A percentile compares a stretch with the other conserved stretches of the same genome.
Conservation (phyloP, 2,888 invertebrate species). For the Temnothorax unifasciatus region DNA sequence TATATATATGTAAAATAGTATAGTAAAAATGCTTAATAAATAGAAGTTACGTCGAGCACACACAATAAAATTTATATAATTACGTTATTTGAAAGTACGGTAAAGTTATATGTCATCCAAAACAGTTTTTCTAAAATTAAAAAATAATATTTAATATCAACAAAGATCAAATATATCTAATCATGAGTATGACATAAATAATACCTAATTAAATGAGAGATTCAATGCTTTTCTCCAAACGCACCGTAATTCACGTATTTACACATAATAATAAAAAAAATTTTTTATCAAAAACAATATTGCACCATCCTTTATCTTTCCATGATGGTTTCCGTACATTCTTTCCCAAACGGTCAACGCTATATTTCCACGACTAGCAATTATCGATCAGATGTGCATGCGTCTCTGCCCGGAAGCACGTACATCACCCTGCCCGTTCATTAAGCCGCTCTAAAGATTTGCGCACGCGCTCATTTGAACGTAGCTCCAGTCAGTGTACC, state of each 20-base stretch:
- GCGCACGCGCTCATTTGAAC: constrained; percentile 35
- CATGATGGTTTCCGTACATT: no score
- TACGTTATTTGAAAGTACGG: not conserved
- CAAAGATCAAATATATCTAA: not conserved
- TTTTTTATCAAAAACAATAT: no score
- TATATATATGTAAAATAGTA: not conserved
- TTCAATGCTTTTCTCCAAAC: no score
- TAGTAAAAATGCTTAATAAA: constrained; percentile 38
- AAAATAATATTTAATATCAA: not conserved
- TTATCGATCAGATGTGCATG: constrained; percentile 34
- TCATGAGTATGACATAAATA: not conserved
- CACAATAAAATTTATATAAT: not conserved
- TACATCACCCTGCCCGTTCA: not conserved
- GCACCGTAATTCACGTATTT: no score
- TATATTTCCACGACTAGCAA: not conserved
- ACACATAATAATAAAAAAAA: no score
- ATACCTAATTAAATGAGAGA: not conserved
- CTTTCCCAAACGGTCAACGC: not conserved
- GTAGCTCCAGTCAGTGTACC: not conserved
- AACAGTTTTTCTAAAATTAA: not conserved
- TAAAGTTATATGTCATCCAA: not conserved
- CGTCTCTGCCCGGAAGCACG: not conserved
- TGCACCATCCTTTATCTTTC: no score
- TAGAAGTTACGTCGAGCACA: not conserved
- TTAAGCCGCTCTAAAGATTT: constrained; percentile 19